These are phyloP conservation scores for Oscheius myriophilus DNA, from an alignment of 2,888 invertebrate genomes.

Conservation along the genomic window DNA sequence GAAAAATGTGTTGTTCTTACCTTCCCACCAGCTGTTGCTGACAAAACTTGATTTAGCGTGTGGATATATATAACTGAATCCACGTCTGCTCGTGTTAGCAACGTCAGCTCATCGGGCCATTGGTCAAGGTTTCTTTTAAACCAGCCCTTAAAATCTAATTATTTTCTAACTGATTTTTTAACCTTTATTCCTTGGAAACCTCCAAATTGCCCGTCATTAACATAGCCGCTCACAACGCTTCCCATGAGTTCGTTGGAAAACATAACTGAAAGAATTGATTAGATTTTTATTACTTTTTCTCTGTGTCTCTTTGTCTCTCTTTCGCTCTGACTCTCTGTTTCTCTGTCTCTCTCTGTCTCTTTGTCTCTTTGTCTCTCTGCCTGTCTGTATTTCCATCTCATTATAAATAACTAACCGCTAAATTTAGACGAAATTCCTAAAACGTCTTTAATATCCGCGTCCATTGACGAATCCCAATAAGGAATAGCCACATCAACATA, in stretches of 20 bases:
- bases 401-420: not conserved
- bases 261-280: conserved; percentile 3
- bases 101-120: too few species aligned
- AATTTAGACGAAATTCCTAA: not conserved
- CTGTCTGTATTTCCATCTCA: too few species aligned
- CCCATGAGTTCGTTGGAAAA: conserved; percentile 4
- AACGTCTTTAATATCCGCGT: not conserved
- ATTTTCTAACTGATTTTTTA: too few species aligned
- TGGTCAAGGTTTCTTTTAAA: not conserved
- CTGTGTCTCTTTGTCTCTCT: too few species aligned
- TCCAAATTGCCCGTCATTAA: not conserved
- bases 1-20: too few species aligned
- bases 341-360: too few species aligned
- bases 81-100: not conserved
- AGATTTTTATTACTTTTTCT: too few species aligned
- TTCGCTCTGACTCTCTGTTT: too few species aligned
- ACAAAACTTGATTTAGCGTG: not conserved
- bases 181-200: conserved; percentile 2
- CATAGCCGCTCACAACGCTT: not conserved
- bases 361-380: too few species aligned
- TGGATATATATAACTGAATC: not conserved
- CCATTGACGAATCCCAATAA: conserved; percentile 2
- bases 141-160: not conserved
- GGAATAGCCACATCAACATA: conserved; percentile 6
- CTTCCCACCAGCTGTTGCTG: not conserved